These are phyloP conservation scores for Sitodiplosis mosellana DNA, from an alignment of 1,140 invertebrate species.

Conservation along the genomic window DNA sequence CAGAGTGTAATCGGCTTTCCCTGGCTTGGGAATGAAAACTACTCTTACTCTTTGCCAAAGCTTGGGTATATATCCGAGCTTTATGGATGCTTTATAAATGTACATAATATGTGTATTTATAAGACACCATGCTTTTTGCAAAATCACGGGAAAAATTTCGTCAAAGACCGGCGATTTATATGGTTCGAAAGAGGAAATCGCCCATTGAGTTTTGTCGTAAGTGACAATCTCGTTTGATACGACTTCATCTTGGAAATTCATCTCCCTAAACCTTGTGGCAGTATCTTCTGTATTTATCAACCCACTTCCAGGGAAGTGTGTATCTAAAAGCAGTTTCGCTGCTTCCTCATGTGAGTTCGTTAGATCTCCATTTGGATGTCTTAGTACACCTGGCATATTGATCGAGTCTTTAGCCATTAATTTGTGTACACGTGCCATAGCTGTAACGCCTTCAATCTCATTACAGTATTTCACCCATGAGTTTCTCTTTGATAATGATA, in stretches of 20 bases:
- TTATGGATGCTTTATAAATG: not conserved
- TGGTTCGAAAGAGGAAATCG: not conserved
- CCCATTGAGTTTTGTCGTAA: not conserved
- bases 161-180: not conserved
- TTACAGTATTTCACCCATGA: not conserved
- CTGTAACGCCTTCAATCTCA: not conserved
- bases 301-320: not conserved
- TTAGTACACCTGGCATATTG: too few species aligned
- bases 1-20: conserved; percentile 2
- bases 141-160: not conserved
- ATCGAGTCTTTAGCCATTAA: not conserved
- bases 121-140: not conserved
- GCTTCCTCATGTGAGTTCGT: not conserved
- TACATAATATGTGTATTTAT: not conserved
- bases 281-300: not conserved
- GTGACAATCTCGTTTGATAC: not conserved
- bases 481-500: too few species aligned
- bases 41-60: conserved; percentile 5
- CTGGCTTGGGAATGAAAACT: conserved; percentile 10
- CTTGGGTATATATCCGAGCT: not conserved
- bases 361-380: too few species aligned
- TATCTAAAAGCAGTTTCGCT: not conserved
- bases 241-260: not conserved
- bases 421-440: not conserved
- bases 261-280: not conserved